Percentiles rank a stretch among this genome's conserved stretches.
These are phyloP conservation scores for Cataglyphis rosenhaueri DNA, from an alignment of 2,888 invertebrate genomes.

Conservation along the genomic window DNA sequence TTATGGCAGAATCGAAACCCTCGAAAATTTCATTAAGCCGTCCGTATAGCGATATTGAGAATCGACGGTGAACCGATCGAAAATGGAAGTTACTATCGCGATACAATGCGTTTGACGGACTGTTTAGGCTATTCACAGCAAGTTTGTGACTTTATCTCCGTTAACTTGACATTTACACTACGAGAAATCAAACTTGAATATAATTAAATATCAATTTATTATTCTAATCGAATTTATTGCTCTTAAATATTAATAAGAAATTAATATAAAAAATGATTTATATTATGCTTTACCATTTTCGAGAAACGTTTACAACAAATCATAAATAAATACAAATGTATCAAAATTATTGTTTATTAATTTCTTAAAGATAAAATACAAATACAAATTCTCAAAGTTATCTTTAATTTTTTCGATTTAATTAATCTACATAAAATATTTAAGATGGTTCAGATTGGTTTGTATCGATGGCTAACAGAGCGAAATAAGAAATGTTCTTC, in stretches of 20 bases:
- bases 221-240: background rate
- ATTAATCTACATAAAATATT: background rate
- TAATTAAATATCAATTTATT: background rate
- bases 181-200: background rate
- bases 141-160: background rate
- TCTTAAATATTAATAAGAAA: background rate
- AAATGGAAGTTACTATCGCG: constrained; percentile 51
- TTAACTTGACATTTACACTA: background rate
- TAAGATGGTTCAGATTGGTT: background rate
- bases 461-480: background rate
- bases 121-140: background rate
- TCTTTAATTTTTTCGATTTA: constrained; percentile 9
- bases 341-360: background rate
- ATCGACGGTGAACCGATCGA: constrained; percentile 57
- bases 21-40: constrained; percentile 79
- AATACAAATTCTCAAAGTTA: background rate
- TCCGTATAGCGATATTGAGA: constrained; percentile 56
- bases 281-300: background rate
- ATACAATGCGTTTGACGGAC: constrained; percentile 26
- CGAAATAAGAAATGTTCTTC: constrained; percentile 8
- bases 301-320: background rate
- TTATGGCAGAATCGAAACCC: constrained; percentile 73
- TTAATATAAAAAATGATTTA: background rate
- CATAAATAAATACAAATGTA: background rate
- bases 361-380: background rate